Conservation (phyloP, 2,113 vertebrate genomes). For the Calonectris borealis region DNA sequence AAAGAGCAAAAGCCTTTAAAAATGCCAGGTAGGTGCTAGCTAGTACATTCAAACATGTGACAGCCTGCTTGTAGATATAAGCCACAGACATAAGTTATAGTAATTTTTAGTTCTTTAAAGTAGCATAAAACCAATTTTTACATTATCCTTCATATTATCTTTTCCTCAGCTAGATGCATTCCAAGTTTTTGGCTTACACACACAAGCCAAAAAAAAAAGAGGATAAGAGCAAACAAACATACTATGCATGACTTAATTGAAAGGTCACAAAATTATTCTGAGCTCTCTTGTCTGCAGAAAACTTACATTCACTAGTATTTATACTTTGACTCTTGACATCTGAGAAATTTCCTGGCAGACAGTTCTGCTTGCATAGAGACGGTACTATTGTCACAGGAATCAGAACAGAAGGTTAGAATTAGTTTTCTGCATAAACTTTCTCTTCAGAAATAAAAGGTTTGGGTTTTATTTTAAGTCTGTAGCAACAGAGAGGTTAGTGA, state of each 20-base stretch:
- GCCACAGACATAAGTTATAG: not conserved
- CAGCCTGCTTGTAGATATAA: not conserved
- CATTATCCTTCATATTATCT: not conserved
- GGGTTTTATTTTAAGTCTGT: not conserved
- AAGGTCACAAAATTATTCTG: slow-evolving; percentile 39
- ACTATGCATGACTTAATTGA: slow-evolving; percentile 12
- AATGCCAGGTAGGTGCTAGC: not conserved
- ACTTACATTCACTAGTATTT: slow-evolving; percentile 4
- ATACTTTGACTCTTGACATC: not conserved
- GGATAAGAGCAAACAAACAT: slow-evolving; percentile 13
- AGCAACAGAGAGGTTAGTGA: not conserved
- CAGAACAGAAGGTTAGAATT: slow-evolving; percentile 14
- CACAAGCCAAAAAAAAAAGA: slow-evolving; percentile 11
- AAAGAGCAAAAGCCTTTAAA: not conserved
- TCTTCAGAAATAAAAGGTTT: not conserved
- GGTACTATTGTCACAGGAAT: slow-evolving; percentile 7
- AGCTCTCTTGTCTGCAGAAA: slow-evolving; percentile 1
- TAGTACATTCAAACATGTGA: not conserved
- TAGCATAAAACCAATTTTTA: not conserved
- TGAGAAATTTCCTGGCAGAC: slow-evolving; percentile 24
- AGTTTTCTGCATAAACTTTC: slow-evolving; percentile 2
- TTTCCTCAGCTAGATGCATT: not conserved
- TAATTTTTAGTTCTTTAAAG: not conserved
- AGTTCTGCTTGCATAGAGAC: not conserved
- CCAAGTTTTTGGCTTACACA: not conserved